These are phyloP conservation scores for Thamnophis elegans DNA, from an alignment of 2,797 vertebrate genomes.

Conservation along the genomic window DNA sequence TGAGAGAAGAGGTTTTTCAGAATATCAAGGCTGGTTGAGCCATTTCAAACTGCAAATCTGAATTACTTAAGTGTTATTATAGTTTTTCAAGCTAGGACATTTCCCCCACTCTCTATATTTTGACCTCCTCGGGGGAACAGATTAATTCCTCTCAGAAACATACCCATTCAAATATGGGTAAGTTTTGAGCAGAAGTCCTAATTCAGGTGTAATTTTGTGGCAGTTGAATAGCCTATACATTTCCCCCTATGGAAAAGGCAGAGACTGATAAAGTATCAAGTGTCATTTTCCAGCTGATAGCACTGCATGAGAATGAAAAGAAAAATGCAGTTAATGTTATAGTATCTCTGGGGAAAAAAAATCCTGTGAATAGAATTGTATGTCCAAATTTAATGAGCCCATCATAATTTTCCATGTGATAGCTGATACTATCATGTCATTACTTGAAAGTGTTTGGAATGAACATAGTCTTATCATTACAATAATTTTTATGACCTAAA, in stretches of 20 bases:
- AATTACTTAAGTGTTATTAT: background rate
- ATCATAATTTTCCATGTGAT: constrained; percentile 14
- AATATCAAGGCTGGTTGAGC: background rate
- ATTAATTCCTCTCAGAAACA: background rate
- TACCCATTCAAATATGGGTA: background rate
- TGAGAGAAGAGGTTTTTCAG: background rate
- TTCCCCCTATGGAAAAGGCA: background rate
- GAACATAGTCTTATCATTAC: background rate
- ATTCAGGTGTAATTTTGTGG: background rate
- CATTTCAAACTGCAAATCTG: background rate
- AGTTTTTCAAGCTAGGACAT: background rate
- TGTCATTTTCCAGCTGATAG: background rate
- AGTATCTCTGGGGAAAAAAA: background rate
- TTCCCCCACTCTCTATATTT: background rate
- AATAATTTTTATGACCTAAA: constrained; percentile 14
- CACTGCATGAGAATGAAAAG: background rate
- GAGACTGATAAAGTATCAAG: constrained; percentile 1
- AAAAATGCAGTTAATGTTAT: background rate
- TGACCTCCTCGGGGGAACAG: background rate
- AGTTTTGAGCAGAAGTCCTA: background rate
- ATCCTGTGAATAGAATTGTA: background rate
- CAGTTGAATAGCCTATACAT: background rate
- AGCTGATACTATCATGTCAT: constrained; percentile 11
- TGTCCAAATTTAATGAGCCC: constrained; percentile 4
- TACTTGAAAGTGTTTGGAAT: constrained; percentile 11